phyloP scores from a whole-genome alignment of 2,888 invertebrate genomes.

The Drosophila leonis region DNA sequence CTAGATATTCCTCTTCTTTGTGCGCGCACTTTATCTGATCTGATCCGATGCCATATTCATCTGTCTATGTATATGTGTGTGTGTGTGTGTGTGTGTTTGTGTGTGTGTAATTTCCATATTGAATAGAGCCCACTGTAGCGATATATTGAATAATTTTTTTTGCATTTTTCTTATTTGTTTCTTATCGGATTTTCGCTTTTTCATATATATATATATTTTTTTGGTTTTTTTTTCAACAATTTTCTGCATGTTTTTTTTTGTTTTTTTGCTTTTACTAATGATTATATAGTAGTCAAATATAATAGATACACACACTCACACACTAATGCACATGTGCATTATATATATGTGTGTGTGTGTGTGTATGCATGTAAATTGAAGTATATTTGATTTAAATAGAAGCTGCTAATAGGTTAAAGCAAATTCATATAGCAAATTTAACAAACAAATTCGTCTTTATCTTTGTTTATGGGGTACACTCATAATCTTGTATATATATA shows the following conservation, averaged over 20 bases:
- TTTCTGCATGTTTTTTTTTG: constrained; percentile 45
- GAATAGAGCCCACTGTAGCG: constrained; percentile 22
- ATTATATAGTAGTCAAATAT: constrained; percentile 72
- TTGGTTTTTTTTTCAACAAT: constrained; percentile 30
- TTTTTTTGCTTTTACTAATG: constrained; percentile 63
- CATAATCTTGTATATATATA: constrained; percentile 47
- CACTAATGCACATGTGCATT: background rate
- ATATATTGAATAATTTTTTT: constrained; percentile 15
- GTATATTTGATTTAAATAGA: constrained; percentile 77
- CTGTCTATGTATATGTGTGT: constrained; percentile 9
- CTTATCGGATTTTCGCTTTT: constrained; percentile 7
- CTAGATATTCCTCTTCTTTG: constrained; percentile 19
- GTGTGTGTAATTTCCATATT: constrained; percentile 16
- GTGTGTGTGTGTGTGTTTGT: background rate
- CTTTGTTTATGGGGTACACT: constrained; percentile 43
- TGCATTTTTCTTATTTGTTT: constrained; percentile 9
- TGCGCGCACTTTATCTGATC: constrained; percentile 34
- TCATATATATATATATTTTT: constrained; percentile 22
- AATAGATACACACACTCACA: constrained; percentile 34
- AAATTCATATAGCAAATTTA: constrained; percentile 72
- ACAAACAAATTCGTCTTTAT: constrained; percentile 68
- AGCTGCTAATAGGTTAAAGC: constrained; percentile 78
- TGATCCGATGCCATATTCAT: constrained; percentile 23
- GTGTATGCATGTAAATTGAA: constrained; percentile 44
- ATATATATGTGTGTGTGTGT: constrained; percentile 27